Evolutionary conservation across 2,888 invertebrate genomes (phyloP).

Genomic region (Eupithecia subumbrata): DNA sequence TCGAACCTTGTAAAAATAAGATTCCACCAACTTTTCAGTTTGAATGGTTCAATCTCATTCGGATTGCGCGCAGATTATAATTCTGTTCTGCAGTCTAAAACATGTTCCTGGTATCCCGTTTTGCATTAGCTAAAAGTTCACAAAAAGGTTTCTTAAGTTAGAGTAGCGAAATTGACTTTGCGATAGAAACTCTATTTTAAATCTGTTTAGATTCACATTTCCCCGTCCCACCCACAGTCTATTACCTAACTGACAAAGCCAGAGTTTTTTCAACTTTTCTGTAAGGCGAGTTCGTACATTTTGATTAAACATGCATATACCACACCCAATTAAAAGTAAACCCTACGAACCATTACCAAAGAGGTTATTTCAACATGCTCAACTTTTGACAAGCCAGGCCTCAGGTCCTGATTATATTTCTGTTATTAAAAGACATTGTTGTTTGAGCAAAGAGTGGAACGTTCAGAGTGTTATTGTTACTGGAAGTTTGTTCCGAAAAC

Average conservation of each 20-base stretch:
- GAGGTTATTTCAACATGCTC: neutral
- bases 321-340: conserved; percentile 12
- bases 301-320: conserved; percentile 8
- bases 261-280: conserved; percentile 7
- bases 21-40: too few species aligned
- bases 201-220: neutral
- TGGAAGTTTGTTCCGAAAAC: conserved; percentile 20
- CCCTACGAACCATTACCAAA: neutral
- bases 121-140: neutral
- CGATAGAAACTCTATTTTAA: neutral
- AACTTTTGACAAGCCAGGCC: conserved; percentile 9
- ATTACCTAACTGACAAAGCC: conserved; percentile 15
- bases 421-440: conserved; percentile 27
- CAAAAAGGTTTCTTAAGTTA: neutral
- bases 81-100: neutral
- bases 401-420: conserved; percentile 18
- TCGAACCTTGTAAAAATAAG: too few species aligned
- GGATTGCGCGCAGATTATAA: neutral
- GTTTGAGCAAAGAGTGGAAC: conserved; percentile 23
- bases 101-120: neutral
- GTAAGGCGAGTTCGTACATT: conserved; percentile 7
- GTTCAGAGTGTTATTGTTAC: conserved; percentile 23
- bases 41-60: neutral
- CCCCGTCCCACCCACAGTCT: neutral
- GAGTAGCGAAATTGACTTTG: neutral